Evolutionary conservation across 64 coral and sea anemone genomes (phyloP).

Genomic region (Stylophora pistillata): DNA sequence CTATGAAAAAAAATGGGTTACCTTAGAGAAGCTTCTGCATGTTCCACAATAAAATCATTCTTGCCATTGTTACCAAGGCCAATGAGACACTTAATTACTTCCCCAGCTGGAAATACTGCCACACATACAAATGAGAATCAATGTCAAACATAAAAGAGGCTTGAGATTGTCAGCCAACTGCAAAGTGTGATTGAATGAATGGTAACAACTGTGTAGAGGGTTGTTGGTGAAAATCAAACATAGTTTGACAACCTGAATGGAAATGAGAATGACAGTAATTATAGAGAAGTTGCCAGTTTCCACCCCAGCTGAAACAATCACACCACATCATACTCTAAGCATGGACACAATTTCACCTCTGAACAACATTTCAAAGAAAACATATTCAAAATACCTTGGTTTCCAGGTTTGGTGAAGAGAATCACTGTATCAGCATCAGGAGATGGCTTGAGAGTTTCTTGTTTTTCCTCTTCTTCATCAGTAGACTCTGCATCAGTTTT

Average conservation of each 20-base stretch:
- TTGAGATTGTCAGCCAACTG: no score
- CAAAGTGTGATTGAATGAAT: no score
- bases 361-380: not conserved
- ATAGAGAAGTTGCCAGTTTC: no score
- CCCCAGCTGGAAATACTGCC: conserved; percentile 80
- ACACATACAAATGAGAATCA: not conserved
- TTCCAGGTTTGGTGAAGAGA: conserved; percentile 80
- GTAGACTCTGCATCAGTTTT: conserved; percentile 76
- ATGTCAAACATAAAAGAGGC: no score
- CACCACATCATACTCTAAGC: no score
- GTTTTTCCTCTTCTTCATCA: conserved; percentile 96
- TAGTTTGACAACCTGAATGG: no score
- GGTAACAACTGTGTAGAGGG: no score
- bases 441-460: conserved; percentile 73
- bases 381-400: conserved; percentile 78
- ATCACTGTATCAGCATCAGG: conserved; percentile 97
- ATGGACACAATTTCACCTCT: no score
- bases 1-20: not conserved
- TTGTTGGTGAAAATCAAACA: no score
- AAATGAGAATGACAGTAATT: no score
- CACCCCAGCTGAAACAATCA: no score
- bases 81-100: conserved; percentile 79
- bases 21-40: conserved; percentile 94
- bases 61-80: conserved; percentile 95
- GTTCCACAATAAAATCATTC: conserved; percentile 89